Evolutionary conservation across 2,113 vertebrate species (phyloP).

Genomic region (Recurvirostra avosetta): DNA sequence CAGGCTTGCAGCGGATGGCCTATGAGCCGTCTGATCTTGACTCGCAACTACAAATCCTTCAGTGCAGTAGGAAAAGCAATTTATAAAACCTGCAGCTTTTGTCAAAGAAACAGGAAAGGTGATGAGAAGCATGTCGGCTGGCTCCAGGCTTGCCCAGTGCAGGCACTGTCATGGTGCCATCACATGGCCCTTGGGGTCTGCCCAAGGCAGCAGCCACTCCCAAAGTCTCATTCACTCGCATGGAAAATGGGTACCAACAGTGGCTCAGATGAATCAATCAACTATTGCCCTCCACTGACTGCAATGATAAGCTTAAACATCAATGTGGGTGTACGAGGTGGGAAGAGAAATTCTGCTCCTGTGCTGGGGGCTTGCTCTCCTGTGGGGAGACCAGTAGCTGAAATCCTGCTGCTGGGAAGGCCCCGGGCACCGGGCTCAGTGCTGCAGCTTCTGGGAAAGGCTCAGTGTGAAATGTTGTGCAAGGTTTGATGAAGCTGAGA

Average conservation of each 20-base stretch:
- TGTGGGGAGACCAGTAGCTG: not conserved
- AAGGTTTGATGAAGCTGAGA: not conserved
- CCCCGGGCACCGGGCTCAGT: not conserved
- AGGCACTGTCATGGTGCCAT: not conserved
- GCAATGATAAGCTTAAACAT: not conserved
- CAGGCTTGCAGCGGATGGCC: not conserved
- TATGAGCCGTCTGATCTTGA: not conserved
- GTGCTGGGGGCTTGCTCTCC: not conserved
- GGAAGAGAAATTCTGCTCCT: not conserved
- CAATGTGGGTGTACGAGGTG: not conserved
- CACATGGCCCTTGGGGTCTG: not conserved
- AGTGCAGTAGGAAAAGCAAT: not conserved
- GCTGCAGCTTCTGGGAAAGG: not conserved
- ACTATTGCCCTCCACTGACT: not conserved
- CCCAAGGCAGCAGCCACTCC: not conserved
- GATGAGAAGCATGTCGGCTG: not conserved
- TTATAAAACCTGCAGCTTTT: not conserved
- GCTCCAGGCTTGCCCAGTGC: not conserved
- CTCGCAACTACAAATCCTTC: not conserved
- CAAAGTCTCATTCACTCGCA: not conserved
- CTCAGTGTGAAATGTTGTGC: not conserved
- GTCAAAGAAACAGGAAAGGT: not conserved
- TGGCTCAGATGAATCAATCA: not conserved
- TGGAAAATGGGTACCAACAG: not conserved
- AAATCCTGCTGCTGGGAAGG: not conserved